A percentile compares a stretch with the other conserved stretches of the same genome.
phyloP scores from a whole-genome alignment of 2,113 vertebrate species.

The Urocynchramus pylzowi region DNA sequence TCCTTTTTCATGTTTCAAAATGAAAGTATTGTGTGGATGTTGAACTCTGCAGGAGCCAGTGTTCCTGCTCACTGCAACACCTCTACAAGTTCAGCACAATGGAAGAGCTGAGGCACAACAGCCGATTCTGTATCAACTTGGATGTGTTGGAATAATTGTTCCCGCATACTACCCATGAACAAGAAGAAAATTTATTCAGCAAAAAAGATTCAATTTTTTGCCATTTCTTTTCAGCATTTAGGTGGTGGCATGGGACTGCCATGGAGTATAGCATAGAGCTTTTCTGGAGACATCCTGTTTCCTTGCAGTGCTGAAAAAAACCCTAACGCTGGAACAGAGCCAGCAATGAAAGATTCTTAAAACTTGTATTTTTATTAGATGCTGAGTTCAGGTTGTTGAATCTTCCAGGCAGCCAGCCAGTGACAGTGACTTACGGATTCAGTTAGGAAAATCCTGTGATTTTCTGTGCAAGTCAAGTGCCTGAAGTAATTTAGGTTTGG shows the following conservation, averaged over 20 bases:
- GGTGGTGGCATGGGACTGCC: not conserved
- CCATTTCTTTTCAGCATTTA: not conserved
- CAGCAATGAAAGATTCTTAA: not conserved
- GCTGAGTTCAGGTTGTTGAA: not conserved
- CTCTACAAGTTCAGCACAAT: not conserved
- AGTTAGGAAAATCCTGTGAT: not conserved
- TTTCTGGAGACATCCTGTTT: not conserved
- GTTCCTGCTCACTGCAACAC: not conserved
- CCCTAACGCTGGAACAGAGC: not conserved
- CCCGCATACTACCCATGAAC: not conserved
- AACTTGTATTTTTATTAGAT: not conserved
- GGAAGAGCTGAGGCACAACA: not conserved
- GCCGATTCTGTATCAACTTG: not conserved
- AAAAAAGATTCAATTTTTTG: not conserved
- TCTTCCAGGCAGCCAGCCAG: not conserved
- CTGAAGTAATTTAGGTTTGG: not conserved
- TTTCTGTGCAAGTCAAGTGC: not conserved
- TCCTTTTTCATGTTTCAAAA: not conserved
- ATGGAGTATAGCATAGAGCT: rapidly evolving
- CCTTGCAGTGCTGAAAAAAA: not conserved
- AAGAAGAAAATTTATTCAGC: not conserved
- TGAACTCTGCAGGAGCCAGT: not conserved
- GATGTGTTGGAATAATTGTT: not conserved
- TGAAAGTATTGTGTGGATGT: not conserved
- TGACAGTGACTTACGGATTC: not conserved